Conservation (phyloP, 2,113 vertebrate species). For the Paradoxurus hermaphroditus region DNA sequence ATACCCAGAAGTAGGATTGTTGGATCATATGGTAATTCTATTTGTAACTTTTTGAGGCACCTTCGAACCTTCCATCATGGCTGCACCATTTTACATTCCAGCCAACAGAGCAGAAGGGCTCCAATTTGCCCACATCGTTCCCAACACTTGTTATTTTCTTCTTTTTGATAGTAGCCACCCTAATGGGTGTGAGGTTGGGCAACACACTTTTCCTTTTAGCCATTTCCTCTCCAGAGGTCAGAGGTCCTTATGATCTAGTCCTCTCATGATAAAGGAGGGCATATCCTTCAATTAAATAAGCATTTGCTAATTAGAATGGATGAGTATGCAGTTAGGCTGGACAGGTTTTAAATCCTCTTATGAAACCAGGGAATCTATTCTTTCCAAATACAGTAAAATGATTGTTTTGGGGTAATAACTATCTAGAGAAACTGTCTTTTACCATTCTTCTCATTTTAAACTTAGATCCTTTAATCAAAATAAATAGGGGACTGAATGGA, state of each 20-base stretch:
- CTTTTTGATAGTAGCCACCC: neutral
- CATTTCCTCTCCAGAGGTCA: neutral
- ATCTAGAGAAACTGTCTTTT: neutral
- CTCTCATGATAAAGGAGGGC: neutral
- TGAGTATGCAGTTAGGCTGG: too few species aligned
- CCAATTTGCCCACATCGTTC: neutral
- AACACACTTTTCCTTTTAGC: neutral
- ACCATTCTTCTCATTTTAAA: neutral
- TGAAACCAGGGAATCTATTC: neutral
- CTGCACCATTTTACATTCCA: neutral
- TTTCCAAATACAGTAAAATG: neutral
- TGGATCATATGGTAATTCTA: neutral
- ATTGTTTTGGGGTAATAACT: neutral
- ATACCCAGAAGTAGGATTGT: neutral
- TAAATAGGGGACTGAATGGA: neutral
- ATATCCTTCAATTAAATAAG: neutral
- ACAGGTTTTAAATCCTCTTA: neutral
- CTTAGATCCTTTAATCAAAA: neutral
- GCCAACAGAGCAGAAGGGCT: neutral
- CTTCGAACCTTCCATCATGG: neutral
- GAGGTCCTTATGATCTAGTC: neutral
- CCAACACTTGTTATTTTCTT: too few species aligned
- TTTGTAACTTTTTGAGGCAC: neutral
- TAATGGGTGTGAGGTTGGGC: neutral
- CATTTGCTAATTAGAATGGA: neutral